phyloP scores from a whole-genome alignment of 2,113 vertebrate genomes.

The Mohoua ochrocephala region DNA sequence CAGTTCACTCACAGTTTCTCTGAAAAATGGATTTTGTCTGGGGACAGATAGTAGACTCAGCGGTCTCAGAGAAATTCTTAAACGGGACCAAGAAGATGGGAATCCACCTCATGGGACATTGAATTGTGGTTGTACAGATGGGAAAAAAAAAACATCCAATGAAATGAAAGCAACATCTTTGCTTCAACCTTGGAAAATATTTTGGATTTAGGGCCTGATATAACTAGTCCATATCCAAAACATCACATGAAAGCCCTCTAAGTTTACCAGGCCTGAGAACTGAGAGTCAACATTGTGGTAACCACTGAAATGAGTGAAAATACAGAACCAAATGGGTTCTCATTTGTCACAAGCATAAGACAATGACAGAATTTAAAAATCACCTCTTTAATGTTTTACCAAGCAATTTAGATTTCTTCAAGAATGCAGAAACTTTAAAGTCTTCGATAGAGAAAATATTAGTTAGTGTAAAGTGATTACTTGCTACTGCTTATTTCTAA shows the following conservation, averaged over 20 bases:
- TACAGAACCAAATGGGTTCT: background rate
- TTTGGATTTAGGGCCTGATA: background rate
- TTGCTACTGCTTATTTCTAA: background rate
- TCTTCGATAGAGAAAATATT: background rate
- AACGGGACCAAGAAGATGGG: background rate
- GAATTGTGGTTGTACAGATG: background rate
- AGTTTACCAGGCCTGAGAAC: background rate
- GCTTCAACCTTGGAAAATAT: background rate
- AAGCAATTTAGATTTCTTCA: background rate
- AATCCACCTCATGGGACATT: background rate
- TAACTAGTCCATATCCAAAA: background rate
- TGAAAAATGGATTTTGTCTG: background rate
- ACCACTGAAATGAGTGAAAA: background rate
- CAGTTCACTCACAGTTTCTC: background rate
- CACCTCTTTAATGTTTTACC: background rate
- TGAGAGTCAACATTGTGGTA: background rate
- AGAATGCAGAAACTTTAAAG: background rate
- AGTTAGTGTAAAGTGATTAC: background rate
- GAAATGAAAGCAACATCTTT: background rate
- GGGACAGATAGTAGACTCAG: background rate
- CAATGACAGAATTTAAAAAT: background rate
- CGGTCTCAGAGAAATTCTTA: background rate
- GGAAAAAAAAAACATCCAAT: background rate
- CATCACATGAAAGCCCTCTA: background rate
- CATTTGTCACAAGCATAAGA: background rate